phyloP scores from a whole-genome alignment of 1,140 invertebrate species.

The Trichogramma pretiosum region DNA sequence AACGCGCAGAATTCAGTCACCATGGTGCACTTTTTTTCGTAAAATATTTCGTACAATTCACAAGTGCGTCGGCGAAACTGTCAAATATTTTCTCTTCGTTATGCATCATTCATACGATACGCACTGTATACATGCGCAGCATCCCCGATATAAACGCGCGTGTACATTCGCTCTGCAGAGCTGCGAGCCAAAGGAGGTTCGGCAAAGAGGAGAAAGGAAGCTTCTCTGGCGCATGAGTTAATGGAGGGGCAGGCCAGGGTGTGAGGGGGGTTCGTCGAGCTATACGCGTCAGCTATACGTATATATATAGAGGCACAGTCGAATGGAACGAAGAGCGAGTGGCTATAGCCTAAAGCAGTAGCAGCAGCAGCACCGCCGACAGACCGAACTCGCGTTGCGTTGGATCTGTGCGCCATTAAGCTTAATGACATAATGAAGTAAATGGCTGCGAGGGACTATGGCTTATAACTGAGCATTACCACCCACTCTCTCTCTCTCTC shows the following conservation, averaged over 20 bases:
- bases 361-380: slow-evolving; percentile 37
- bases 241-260: slow-evolving; percentile 30
- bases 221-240: slow-evolving; percentile 35
- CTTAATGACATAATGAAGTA: slow-evolving; percentile 51
- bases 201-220: slow-evolving; percentile 15
- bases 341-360: slow-evolving; percentile 42
- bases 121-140: no score
- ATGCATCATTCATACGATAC: no score
- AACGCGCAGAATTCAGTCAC: no score
- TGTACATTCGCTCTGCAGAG: not conserved
- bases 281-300: no score
- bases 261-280: no score
- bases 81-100: no score
- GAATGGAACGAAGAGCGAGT: slow-evolving; percentile 28
- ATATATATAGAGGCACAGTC: not conserved
- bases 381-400: no score
- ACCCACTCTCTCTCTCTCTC: slow-evolving; percentile 18
- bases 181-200: slow-evolving; percentile 8
- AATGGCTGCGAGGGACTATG: slow-evolving; percentile 47
- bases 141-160: no score
- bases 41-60: no score
- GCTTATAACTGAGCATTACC: slow-evolving; percentile 45
- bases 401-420: slow-evolving; percentile 42
- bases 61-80: no score
- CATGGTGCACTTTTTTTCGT: no score